Evolutionary conservation across 1,140 invertebrate species (phyloP).

Genomic region (Manduca sexta): DNA sequence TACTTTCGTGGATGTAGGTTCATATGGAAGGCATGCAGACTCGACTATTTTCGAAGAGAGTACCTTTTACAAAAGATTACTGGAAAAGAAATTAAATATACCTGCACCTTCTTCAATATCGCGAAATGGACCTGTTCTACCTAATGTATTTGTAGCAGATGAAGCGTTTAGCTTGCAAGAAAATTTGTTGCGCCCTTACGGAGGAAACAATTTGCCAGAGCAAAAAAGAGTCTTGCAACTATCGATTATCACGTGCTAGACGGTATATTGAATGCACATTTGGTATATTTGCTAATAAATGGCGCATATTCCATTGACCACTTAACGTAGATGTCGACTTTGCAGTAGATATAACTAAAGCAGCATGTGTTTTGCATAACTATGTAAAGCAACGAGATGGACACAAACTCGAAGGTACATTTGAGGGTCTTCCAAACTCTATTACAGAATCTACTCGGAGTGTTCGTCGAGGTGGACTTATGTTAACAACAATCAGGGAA

Average conservation of each 20-base stretch:
- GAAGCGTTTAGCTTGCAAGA: conserved; percentile 29
- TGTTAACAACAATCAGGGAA: conserved; percentile 21
- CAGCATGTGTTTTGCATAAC: conserved; percentile 51
- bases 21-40: background rate
- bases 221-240: conserved; percentile 42
- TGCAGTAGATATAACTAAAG: conserved; percentile 38
- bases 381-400: conserved; percentile 45
- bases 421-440: conserved; percentile 20
- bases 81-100: too few relatives aligned
- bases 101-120: too few relatives aligned
- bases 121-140: conserved; percentile 5
- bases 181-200: conserved; percentile 33
- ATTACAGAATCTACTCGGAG: conserved; percentile 18
- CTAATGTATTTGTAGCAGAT: conserved; percentile 32
- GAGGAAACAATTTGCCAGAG: conserved; percentile 31
- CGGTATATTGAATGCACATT: conserved; percentile 32
- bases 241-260: conserved; percentile 19
- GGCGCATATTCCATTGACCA: conserved; percentile 49
- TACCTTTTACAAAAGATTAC: too few relatives aligned
- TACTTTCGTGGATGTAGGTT: background rate
- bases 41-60: too few relatives aligned
- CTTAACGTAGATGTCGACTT: conserved; percentile 37
- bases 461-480: conserved; percentile 19
- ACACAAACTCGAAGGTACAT: conserved; percentile 31
- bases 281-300: conserved; percentile 44